Evolutionary conservation across 2,113 vertebrate species (phyloP).

Genomic region (Pseudorhombus dupliciocellatus): DNA sequence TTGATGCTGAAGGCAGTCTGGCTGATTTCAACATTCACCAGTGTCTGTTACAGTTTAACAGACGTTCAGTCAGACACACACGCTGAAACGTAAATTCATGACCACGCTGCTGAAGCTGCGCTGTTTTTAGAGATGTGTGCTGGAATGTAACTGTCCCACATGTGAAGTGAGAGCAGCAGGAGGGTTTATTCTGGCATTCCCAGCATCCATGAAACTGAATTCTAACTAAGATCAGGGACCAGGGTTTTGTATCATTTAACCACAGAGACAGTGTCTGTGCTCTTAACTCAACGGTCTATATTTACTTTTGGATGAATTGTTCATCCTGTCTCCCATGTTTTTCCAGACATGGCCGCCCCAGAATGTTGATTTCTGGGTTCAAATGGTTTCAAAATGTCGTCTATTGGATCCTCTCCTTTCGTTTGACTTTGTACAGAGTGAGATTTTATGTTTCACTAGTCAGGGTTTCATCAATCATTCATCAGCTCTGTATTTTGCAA

Average conservation of each 20-base stretch:
- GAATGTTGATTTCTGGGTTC: slow-evolving; percentile 27
- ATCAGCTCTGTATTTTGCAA: slow-evolving; percentile 55
- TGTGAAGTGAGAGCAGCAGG: no score
- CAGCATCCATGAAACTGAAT: neutral
- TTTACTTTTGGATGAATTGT: neutral
- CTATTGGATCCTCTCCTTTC: slow-evolving; percentile 14
- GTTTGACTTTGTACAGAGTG: slow-evolving; percentile 16
- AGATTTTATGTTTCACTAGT: slow-evolving; percentile 39
- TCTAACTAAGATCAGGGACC: neutral
- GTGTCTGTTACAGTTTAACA: slow-evolving; percentile 63
- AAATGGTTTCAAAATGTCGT: slow-evolving; percentile 44
- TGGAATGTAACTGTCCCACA: no score
- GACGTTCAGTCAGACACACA: slow-evolving; percentile 42
- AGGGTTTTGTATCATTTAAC: neutral
- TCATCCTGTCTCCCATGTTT: slow-evolving; percentile 16
- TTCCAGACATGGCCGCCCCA: slow-evolving; percentile 31
- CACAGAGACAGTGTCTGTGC: neutral
- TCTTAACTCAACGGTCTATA: neutral
- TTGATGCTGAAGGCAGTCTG: slow-evolving; percentile 47
- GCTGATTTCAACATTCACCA: slow-evolving; percentile 55
- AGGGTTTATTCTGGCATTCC: no score
- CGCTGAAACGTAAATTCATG: neutral
- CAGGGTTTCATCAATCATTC: slow-evolving; percentile 59
- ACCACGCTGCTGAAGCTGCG: slow-evolving; percentile 2
- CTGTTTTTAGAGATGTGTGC: neutral